Conservation (phyloP, 2,888 invertebrate species). For the Xestia ashworthii region DNA sequence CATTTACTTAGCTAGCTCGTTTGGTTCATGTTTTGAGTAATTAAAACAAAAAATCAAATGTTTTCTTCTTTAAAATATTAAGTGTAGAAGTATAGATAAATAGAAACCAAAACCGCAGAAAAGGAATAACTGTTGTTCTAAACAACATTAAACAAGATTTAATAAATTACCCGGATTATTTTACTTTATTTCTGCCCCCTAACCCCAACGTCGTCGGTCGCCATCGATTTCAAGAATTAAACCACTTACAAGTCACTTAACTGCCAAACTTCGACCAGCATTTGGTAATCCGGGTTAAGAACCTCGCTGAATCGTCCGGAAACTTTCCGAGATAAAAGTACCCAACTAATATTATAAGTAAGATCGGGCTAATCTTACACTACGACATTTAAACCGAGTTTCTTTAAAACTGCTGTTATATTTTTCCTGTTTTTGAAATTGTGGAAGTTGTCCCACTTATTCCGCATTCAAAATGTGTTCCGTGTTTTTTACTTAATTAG, state of each 20-base stretch:
- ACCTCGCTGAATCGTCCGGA: conserved; percentile 44
- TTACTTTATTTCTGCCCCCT: conserved; percentile 13
- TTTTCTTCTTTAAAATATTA: too few relatives aligned
- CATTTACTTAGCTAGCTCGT: neutral
- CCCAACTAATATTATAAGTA: conserved; percentile 64
- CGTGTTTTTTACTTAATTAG: conserved; percentile 50
- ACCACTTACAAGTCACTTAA: conserved; percentile 72
- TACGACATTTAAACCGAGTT: conserved; percentile 42
- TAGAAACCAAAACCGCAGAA: neutral
- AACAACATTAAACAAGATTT: neutral
- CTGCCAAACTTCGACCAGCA: conserved; percentile 73
- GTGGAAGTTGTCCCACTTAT: conserved; percentile 28
- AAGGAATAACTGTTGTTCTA: neutral
- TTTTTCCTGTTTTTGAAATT: conserved; percentile 28
- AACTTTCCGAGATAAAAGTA: conserved; percentile 68
- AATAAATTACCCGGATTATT: neutral
- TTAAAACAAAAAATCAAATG: neutral
- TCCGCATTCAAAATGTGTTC: conserved; percentile 17
- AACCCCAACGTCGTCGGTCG: conserved; percentile 7
- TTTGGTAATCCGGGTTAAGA: conserved; percentile 67
- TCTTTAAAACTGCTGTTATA: conserved; percentile 37
- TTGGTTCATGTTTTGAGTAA: neutral
- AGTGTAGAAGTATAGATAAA: too few relatives aligned
- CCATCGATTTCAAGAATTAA: conserved; percentile 76
- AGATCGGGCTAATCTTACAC: conserved; percentile 54